A percentile compares a stretch with the other conserved stretches of the same genome.
Conservation (phyloP, 2,888 invertebrate genomes). For the Scrobipalpa costella region DNA sequence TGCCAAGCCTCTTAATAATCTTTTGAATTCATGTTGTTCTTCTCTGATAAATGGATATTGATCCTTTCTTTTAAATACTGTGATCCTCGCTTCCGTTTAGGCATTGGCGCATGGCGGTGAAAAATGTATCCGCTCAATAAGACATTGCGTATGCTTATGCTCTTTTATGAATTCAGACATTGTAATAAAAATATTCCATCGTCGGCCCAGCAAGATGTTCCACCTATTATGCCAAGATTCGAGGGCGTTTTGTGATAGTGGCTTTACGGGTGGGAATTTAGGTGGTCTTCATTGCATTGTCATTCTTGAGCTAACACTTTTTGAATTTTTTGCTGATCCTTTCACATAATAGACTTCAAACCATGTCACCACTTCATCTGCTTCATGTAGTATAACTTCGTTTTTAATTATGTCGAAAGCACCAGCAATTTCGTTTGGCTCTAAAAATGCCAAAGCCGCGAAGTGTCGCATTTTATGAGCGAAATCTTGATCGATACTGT, state of each 20-base stretch:
- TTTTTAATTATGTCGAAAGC: slow-evolving; percentile 16
- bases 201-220: slow-evolving; percentile 8
- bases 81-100: no score
- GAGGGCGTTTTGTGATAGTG: slow-evolving; percentile 1
- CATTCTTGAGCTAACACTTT: background rate
- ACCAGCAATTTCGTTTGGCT: slow-evolving; percentile 14
- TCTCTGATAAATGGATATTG: no score
- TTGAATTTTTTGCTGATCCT: background rate
- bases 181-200: no score
- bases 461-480: slow-evolving; percentile 17
- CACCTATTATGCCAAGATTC: slow-evolving; percentile 14
- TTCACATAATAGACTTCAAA: slow-evolving; percentile 5
- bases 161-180: no score
- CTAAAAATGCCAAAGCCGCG: slow-evolving; percentile 18
- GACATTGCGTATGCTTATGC: no score
- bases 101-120: no score
- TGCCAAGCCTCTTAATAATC: no score
- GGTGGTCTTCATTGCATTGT: background rate
- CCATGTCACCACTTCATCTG: background rate
- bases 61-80: no score
- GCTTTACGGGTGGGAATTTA: background rate
- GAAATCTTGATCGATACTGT: background rate
- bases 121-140: no score
- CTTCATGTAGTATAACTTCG: slow-evolving; percentile 2
- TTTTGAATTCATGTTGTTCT: no score